A percentile compares a stretch with the other conserved stretches of the same genome.
Evolutionary conservation across 2,797 vertebrate species (phyloP).

Genomic region (Lacerta agilis): DNA sequence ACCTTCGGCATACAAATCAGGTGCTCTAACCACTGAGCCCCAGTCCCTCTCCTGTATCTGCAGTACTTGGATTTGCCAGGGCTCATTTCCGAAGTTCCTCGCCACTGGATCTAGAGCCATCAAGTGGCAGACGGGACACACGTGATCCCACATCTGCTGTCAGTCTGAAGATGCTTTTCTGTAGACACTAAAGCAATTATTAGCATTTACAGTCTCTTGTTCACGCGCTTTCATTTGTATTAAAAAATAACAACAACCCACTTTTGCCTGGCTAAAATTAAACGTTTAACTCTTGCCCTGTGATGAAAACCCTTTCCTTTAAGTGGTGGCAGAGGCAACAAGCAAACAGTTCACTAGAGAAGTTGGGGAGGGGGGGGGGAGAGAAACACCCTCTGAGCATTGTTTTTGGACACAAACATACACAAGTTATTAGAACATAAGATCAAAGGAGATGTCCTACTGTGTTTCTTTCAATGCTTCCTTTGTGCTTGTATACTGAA

Average conservation of each 20-base stretch:
- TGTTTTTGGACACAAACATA: constrained; percentile 88
- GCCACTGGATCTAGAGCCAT: neutral
- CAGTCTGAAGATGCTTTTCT: constrained; percentile 41
- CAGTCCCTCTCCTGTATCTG: too few species aligned
- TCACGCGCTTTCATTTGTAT: constrained; percentile 28
- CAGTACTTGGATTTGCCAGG: neutral
- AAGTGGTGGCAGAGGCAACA: constrained; percentile 11
- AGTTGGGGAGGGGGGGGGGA: neutral
- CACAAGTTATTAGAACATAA: constrained; percentile 86
- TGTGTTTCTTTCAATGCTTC: constrained; percentile 81
- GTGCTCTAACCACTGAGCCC: neutral
- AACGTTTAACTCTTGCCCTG: constrained; percentile 55
- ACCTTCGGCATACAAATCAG: too few species aligned
- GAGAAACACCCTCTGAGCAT: constrained; percentile 75
- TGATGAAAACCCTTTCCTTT: constrained; percentile 58
- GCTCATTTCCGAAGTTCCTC: neutral
- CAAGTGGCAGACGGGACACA: too few species aligned
- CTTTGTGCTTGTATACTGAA: constrained; percentile 84
- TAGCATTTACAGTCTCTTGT: constrained; percentile 60
- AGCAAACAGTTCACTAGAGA: constrained; percentile 57
- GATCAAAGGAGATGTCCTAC: constrained; percentile 82
- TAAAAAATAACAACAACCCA: neutral
- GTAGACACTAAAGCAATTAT: constrained; percentile 66
- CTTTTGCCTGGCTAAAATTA: constrained; percentile 48
- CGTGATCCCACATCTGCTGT: constrained; percentile 29